phyloP scores from a whole-genome alignment of 2,888 invertebrate genomes.

The Reticulitermes lucifugus region DNA sequence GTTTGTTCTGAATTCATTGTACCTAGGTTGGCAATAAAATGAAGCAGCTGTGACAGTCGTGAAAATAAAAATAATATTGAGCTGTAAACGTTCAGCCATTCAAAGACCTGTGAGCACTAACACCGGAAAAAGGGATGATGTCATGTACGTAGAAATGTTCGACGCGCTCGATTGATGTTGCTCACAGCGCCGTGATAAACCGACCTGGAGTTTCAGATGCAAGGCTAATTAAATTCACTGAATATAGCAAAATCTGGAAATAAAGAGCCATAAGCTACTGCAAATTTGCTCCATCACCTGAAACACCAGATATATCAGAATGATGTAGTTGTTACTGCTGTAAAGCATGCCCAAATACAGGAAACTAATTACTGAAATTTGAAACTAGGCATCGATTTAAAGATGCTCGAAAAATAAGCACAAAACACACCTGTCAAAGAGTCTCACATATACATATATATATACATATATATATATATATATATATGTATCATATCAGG shows the following conservation, averaged over 20 bases:
- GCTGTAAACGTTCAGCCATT: background rate
- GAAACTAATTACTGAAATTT: too few relatives aligned
- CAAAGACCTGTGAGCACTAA: background rate
- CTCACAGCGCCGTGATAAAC: background rate
- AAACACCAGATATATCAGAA: background rate
- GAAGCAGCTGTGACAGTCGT: background rate
- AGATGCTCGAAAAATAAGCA: too few relatives aligned
- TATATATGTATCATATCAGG: too few relatives aligned
- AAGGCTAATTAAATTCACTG: conserved; percentile 22
- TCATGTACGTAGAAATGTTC: background rate
- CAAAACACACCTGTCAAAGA: too few relatives aligned
- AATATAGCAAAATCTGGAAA: background rate
- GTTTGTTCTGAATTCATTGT: background rate
- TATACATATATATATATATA: too few relatives aligned
- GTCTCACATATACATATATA: too few relatives aligned
- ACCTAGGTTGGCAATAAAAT: background rate
- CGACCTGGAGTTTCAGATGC: background rate
- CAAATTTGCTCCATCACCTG: background rate
- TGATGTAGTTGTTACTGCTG: too few relatives aligned
- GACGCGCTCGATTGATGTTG: background rate
- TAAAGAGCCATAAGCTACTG: background rate
- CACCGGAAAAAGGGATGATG: background rate
- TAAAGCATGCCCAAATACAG: too few relatives aligned
- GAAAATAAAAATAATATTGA: background rate
- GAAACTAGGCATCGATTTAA: too few relatives aligned